Percentiles rank a stretch among this genome's conserved stretches.
These are phyloP conservation scores for Aurelia coerulea DNA, from an alignment of 30 jellyfish, hydroid and myxozoan genomes.

Conservation along the genomic window DNA sequence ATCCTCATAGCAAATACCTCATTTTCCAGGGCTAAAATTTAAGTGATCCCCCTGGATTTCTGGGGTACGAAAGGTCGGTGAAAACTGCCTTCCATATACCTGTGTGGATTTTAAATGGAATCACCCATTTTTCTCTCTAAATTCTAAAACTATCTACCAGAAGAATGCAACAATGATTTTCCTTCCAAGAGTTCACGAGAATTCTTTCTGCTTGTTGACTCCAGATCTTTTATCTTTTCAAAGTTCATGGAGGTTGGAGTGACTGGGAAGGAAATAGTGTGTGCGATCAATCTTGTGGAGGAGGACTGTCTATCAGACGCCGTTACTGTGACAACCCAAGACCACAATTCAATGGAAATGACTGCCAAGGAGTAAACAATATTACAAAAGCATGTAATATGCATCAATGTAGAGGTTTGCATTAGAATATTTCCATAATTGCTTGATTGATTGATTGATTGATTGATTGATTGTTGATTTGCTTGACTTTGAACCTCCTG, in stretches of 20 bases:
- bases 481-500: no score
- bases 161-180: not conserved
- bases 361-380: constrained; percentile 45
- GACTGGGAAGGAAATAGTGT: constrained; percentile 50
- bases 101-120: no score
- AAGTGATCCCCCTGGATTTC: no score
- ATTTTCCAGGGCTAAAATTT: no score
- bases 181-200: not conserved
- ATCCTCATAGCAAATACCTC: no score
- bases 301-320: constrained; percentile 39
- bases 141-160: not conserved
- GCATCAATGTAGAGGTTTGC: constrained; percentile 64
- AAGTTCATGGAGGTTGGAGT: constrained; percentile 88
- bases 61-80: no score
- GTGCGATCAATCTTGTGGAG: constrained; percentile 79
- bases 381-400: constrained; percentile 37
- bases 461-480: no score
- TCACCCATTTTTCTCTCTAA: not conserved
- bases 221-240: not conserved
- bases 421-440: not conserved
- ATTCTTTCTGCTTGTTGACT: no score
- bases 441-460: no score
- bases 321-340: constrained; percentile 83
- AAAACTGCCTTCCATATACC: no score
- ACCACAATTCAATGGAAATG: constrained; percentile 64